phyloP scores from a whole-genome alignment of 1,140 invertebrate species.

The Bombus vancouverensis region DNA sequence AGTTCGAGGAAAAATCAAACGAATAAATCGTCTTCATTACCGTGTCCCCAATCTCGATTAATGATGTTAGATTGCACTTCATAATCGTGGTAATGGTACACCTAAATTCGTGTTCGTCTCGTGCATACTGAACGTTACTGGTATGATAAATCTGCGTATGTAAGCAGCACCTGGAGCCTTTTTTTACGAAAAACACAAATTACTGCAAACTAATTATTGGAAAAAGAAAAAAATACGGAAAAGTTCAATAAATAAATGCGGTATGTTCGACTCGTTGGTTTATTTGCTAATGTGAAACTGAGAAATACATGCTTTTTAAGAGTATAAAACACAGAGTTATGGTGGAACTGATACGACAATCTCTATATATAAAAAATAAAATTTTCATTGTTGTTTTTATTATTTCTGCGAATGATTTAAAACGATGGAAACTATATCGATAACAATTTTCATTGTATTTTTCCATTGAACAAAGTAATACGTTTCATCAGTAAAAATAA shows the following conservation, averaged over 20 bases:
- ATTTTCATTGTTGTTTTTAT: too few species aligned
- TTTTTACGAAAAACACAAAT: neutral
- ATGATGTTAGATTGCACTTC: conserved; percentile 9
- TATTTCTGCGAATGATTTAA: too few species aligned
- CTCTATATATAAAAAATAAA: too few species aligned
- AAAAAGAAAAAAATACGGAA: too few species aligned
- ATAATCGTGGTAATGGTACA: conserved; percentile 11
- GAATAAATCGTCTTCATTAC: conserved; percentile 22
- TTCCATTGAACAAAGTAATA: too few species aligned
- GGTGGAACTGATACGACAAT: too few species aligned
- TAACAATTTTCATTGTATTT: too few species aligned
- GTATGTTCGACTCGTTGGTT: neutral
- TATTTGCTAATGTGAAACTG: neutral
- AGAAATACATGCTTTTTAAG: neutral
- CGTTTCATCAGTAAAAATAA: too few species aligned
- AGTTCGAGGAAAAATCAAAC: neutral
- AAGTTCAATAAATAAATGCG: too few species aligned
- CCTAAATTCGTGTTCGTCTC: neutral
- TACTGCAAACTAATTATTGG: neutral
- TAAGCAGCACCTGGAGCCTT: neutral
- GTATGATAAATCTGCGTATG: neutral
- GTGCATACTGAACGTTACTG: neutral
- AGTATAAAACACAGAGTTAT: neutral
- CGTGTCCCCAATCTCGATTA: conserved; percentile 21
- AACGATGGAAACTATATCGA: too few species aligned